phyloP scores from a whole-genome alignment of 2,113 vertebrate species.

The Bufo bufo region DNA sequence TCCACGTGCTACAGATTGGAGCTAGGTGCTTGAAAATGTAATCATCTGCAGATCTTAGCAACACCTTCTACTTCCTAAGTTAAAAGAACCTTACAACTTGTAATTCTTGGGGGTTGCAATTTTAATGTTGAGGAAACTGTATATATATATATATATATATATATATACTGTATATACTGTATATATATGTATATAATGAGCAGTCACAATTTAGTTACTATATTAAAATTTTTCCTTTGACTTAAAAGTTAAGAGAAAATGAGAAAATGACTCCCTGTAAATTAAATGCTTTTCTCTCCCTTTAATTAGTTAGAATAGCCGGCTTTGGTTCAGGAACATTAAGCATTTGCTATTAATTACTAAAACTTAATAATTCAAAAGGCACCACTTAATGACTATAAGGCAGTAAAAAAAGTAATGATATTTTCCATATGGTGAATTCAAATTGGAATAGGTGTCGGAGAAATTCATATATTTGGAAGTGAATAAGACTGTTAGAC shows the following conservation, averaged over 20 bases:
- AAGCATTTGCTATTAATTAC: conserved; percentile 50
- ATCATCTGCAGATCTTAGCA: no score
- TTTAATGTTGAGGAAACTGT: no score
- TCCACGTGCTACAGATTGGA: no score
- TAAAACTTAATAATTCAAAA: conserved; percentile 40
- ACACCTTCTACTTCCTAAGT: no score
- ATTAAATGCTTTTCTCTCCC: neutral
- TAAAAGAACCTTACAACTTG: no score
- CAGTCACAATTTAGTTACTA: neutral
- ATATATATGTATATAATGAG: neutral
- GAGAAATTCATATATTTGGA: conserved; percentile 7
- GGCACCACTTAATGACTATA: conserved; percentile 24
- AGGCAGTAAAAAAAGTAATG: conserved; percentile 22
- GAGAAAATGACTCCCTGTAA: neutral
- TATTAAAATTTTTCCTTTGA: neutral
- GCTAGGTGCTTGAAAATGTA: no score
- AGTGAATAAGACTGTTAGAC: neutral
- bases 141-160: no score
- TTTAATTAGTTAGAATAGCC: conserved; percentile 40
- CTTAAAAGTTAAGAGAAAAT: conserved; percentile 1
- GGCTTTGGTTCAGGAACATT: conserved; percentile 39
- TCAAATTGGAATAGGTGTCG: conserved; percentile 9
- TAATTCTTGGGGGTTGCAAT: no score
- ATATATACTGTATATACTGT: neutral
- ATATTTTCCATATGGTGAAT: conserved; percentile 36